Evolutionary conservation across 2,888 invertebrate species (phyloP).

Genomic region (Tipula confusa): DNA sequence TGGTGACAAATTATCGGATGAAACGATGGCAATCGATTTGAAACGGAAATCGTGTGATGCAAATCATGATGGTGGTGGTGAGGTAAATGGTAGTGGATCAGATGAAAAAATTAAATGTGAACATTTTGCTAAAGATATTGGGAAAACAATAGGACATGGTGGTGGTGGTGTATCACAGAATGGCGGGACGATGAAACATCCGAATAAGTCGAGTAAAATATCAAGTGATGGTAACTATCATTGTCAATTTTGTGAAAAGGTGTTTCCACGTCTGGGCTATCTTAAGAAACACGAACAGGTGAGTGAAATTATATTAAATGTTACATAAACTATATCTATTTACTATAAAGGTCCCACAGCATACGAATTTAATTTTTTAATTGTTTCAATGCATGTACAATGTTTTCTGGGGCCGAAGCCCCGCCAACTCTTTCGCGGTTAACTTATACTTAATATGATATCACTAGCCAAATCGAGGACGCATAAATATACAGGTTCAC

Average conservation of each 20-base stretch:
- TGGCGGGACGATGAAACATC: constrained; percentile 27
- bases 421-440: too few species aligned
- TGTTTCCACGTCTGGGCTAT: constrained; percentile 80
- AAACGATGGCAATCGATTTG: background rate
- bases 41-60: background rate
- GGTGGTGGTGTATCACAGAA: constrained; percentile 7
- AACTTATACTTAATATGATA: too few species aligned
- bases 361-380: too few species aligned
- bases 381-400: too few species aligned
- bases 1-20: background rate
- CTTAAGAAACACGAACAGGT: constrained; percentile 93
- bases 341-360: too few species aligned
- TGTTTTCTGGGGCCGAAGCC: too few species aligned
- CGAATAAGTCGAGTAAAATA: constrained; percentile 31
- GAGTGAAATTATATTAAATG: too few species aligned
- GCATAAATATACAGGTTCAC: too few species aligned
- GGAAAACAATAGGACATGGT: constrained; percentile 29
- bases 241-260: constrained; percentile 88
- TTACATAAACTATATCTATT: too few species aligned
- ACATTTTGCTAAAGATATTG: background rate
- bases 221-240: constrained; percentile 68
- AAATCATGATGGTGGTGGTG: constrained; percentile 39
- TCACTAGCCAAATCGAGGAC: too few species aligned
- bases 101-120: constrained; percentile 46
- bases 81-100: too few species aligned